Evolutionary conservation across 2,888 invertebrate species (phyloP).

Genomic region (Phyllotreta striolata): DNA sequence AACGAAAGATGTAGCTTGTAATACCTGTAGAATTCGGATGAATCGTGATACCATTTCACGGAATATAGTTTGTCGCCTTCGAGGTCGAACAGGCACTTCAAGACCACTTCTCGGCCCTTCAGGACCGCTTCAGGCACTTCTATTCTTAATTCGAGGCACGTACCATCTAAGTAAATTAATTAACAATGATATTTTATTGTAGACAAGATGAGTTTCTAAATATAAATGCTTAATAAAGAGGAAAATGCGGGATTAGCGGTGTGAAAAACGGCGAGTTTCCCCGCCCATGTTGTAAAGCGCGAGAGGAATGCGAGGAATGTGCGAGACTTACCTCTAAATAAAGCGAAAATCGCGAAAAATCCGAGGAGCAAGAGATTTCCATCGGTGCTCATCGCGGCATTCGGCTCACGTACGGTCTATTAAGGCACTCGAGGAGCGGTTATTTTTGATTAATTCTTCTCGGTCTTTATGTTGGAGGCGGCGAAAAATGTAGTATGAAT

Average conservation of each 20-base stretch:
- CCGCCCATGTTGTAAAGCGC: slow-evolving; percentile 1
- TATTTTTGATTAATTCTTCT: slow-evolving; percentile 14
- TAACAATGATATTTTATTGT: slow-evolving; percentile 1
- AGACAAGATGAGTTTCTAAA: neutral
- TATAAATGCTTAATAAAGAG: no score
- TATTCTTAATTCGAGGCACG: slow-evolving; percentile 69
- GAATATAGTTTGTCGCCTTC: slow-evolving; percentile 73
- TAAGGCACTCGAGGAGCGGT: slow-evolving; percentile 26
- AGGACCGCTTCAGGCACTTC: slow-evolving; percentile 72
- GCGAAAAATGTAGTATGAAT: slow-evolving; percentile 26
- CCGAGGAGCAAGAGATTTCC: slow-evolving; percentile 24
- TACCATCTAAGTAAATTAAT: slow-evolving; percentile 44
- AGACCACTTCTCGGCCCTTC: slow-evolving; percentile 68
- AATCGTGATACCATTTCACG: slow-evolving; percentile 75
- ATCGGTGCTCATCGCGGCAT: slow-evolving; percentile 30
- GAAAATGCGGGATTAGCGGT: no score
- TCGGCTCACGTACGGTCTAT: slow-evolving; percentile 24
- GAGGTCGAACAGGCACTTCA: slow-evolving; percentile 71
- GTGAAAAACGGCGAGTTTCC: neutral
- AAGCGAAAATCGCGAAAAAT: slow-evolving; percentile 29
- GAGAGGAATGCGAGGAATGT: slow-evolving; percentile 23
- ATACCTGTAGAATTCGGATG: slow-evolving; percentile 69
- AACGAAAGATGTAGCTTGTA: neutral
- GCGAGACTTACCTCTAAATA: slow-evolving; percentile 33
- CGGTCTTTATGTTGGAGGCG: slow-evolving; percentile 19